Evolutionary conservation across 2,113 vertebrate species (phyloP), one percentile per base, ranked within the genome.

Genomic region (Actenoides hombroni): DNA sequence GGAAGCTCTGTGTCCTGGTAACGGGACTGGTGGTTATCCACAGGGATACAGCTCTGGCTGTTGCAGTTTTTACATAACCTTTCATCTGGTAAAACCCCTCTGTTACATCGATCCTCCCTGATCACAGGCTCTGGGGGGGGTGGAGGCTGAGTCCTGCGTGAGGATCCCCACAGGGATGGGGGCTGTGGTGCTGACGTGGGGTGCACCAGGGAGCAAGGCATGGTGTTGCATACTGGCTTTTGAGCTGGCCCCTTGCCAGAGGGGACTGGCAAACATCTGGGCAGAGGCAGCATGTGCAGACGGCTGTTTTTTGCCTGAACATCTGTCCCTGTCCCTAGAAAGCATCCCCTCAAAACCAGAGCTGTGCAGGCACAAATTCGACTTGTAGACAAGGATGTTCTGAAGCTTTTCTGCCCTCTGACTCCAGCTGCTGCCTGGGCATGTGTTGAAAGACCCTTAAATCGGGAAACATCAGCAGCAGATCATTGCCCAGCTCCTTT

Each of bases 1-100:
- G 3, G 85, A 28, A 54, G 44, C 64, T 74, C 31, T 37, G 26
- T 0, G 14, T 2, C 4, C 19, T 19, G 73, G 28, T 6, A 56
- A 2, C 26, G 1, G 61, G 42, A 54, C 35, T 2, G 64, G 16
- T 25, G 39, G 35, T 10, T 80, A 5, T 10, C 20, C 5, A 2
- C 5, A 3, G 11, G 37, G 40, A 18, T 25, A 4, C 28, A 25
- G 63, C n/a, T 11, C 0, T 1, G 37, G 14, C 15, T 11, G 1
- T 44, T 7, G 0, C 0, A 1, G 5, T 8, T 42, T 73, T 19
- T 15, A 10, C 6, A 3, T 2, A 12, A 17, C 25, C 16, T 65
- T 61, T 56, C 5, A 7, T 37, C 24, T 51, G 15, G 8, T 6
- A 12, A 16, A 25, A 83, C 35, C 10, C 37, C 35, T 11, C 26